phyloP scores from a whole-genome alignment of 2,113 vertebrate genomes.

The Oreochromis tanganicae region DNA sequence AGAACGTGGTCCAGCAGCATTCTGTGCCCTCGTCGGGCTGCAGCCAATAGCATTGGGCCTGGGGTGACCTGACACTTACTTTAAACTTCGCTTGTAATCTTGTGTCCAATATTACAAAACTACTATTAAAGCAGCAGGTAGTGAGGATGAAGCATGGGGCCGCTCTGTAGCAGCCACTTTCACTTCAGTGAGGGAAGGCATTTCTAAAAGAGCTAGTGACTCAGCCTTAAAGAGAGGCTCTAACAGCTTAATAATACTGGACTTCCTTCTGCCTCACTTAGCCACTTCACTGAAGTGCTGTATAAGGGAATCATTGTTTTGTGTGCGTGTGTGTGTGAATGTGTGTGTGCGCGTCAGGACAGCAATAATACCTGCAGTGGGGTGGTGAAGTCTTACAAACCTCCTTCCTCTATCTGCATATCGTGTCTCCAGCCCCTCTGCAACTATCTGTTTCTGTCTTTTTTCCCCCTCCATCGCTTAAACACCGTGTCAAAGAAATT shows the following conservation, averaged over 20 bases:
- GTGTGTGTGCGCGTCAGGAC: not conserved
- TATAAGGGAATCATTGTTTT: constrained; percentile 41
- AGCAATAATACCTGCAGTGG: constrained; percentile 26
- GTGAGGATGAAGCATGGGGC: not conserved
- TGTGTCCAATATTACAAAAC: constrained; percentile 26
- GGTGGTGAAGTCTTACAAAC: constrained; percentile 12
- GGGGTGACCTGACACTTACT: not conserved
- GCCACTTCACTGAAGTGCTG: constrained; percentile 28
- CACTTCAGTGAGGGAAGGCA: not conserved
- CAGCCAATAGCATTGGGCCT: not conserved
- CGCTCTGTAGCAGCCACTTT: not conserved
- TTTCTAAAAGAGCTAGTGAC: constrained; percentile 21
- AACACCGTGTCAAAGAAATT: constrained; percentile 4
- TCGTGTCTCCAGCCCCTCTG: constrained; percentile 4
- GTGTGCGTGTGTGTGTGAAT: not conserved
- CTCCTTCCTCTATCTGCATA: constrained; percentile 31
- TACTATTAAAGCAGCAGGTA: constrained; percentile 25
- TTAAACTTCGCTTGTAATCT: constrained; percentile 25
- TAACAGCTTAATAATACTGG: constrained; percentile 31
- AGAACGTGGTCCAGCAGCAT: not conserved
- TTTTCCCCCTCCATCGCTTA: not conserved
- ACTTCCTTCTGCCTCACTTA: constrained; percentile 41
- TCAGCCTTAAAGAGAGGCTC: constrained; percentile 17
- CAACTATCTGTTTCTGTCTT: constrained; percentile 13
- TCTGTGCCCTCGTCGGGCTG: not conserved